A percentile compares a stretch with the other conserved stretches of the same genome.
Evolutionary conservation across 2,797 vertebrate genomes (phyloP).

Genomic region (Tragelaphus oryx): DNA sequence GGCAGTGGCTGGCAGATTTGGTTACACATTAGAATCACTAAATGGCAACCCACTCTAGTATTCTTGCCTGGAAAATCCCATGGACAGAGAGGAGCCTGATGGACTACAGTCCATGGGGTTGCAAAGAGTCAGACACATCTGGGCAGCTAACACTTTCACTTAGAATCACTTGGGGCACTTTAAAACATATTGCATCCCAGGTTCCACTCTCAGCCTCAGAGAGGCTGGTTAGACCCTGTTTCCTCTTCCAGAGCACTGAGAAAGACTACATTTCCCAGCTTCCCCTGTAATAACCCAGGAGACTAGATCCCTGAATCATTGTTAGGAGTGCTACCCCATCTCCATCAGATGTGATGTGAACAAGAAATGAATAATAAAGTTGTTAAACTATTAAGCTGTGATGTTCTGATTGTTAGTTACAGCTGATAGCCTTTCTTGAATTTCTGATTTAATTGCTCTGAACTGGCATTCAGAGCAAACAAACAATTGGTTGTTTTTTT

Average conservation of each 20-base stretch:
- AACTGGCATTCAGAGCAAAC: no score
- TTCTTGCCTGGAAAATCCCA: not conserved
- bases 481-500: not conserved
- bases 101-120: not conserved
- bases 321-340: not conserved
- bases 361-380: not conserved
- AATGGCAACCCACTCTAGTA: not conserved
- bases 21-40: not conserved
- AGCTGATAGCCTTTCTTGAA: not conserved
- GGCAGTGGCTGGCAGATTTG: not conserved
- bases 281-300: not conserved
- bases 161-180: not conserved
- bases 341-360: not conserved
- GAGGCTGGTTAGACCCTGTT: not conserved
- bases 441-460: not conserved
- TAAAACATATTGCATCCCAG: not conserved
- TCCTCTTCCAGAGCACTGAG: not conserved
- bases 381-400: not conserved
- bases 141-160: not conserved
- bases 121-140: not conserved
- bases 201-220: not conserved
- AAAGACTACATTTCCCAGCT: not conserved
- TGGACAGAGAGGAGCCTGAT: not conserved
- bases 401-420: not conserved
- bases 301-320: not conserved